These are phyloP conservation scores for Perodicticus potto DNA, from an alignment of 2,797 vertebrate species.

Conservation along the genomic window DNA sequence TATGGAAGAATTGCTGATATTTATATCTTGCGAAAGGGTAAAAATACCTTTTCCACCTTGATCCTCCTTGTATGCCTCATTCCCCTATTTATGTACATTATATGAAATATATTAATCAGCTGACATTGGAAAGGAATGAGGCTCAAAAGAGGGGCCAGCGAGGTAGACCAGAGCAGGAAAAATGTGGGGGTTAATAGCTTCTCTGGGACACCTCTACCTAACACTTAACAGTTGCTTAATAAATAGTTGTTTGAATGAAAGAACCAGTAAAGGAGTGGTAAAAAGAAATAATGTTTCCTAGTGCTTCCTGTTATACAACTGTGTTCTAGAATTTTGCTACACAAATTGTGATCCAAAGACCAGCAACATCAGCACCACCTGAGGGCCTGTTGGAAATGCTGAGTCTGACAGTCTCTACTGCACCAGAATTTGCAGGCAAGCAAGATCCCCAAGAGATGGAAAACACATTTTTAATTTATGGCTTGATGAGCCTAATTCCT, in stretches of 20 bases:
- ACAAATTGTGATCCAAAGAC: not conserved
- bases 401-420: not conserved
- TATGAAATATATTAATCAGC: not conserved
- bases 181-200: not conserved
- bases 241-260: not conserved
- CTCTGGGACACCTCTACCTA: not conserved
- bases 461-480: not conserved
- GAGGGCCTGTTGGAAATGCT: not conserved
- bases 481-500: not conserved
- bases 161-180: not conserved
- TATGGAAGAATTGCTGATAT: constrained; percentile 1
- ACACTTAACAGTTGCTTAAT: not conserved
- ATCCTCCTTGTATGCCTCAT: not conserved
- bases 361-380: not conserved
- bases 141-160: not conserved
- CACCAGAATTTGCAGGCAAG: not conserved
- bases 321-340: not conserved
- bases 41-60: not conserved
- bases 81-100: not conserved
- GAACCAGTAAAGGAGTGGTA: not conserved
- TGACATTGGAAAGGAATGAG: not conserved
- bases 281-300: constrained; percentile 16
- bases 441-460: not conserved
- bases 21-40: constrained; percentile 30
- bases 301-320: not conserved